Conservation (phyloP, 2,888 invertebrate species). For the Eucera pruinosa region DNA sequence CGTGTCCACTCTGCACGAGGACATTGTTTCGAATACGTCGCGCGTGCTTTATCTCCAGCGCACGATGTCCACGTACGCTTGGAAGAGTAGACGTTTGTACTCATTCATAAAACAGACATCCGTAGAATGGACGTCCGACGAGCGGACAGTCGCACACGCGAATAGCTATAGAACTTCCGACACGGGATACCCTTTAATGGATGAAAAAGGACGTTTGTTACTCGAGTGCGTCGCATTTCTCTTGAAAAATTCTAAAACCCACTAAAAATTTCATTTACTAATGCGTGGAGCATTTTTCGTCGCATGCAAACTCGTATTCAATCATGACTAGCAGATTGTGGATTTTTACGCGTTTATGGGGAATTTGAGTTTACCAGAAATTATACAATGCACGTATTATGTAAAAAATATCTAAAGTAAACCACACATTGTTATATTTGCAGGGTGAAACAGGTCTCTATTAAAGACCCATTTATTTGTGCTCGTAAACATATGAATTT, state of each 20-base stretch:
- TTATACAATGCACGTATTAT: too few relatives aligned
- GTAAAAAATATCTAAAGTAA: too few relatives aligned
- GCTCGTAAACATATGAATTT: too few relatives aligned
- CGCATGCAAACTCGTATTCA: too few relatives aligned
- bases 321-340: too few relatives aligned
- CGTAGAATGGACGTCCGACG: constrained; percentile 42
- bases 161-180: constrained; percentile 37
- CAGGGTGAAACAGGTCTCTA: too few relatives aligned
- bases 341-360: too few relatives aligned
- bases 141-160: constrained; percentile 12
- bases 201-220: background rate
- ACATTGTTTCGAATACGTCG: constrained; percentile 38
- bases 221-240: background rate
- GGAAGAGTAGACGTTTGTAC: constrained; percentile 20
- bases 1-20: constrained; percentile 10
- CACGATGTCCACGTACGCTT: constrained; percentile 8
- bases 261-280: background rate
- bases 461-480: too few relatives aligned
- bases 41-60: constrained; percentile 28
- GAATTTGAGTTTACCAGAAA: too few relatives aligned
- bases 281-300: too few relatives aligned
- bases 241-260: background rate
- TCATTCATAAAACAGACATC: constrained; percentile 37
- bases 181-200: constrained; percentile 26
- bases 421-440: too few relatives aligned